Conservation (phyloP, 2,888 invertebrate species). For the Phortica okadai region DNA sequence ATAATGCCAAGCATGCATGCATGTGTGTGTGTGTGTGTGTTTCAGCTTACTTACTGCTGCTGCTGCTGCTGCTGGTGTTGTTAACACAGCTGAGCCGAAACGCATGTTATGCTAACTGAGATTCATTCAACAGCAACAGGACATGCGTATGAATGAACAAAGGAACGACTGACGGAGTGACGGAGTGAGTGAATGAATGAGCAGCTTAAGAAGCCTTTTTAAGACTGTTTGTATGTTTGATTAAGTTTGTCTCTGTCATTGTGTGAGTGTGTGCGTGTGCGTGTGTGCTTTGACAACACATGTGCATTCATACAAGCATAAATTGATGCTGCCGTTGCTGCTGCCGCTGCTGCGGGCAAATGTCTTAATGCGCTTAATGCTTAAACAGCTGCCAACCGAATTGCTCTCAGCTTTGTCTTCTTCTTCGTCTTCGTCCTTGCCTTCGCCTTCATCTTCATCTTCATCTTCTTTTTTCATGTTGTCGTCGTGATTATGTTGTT, state of each 20-base stretch:
- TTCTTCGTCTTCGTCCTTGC: not conserved
- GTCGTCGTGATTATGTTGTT: not conserved
- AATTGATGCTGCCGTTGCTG: not conserved
- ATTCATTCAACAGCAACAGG: conserved; percentile 4
- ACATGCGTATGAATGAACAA: not conserved
- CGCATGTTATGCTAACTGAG: not conserved
- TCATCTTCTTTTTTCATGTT: no score
- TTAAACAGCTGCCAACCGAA: not conserved
- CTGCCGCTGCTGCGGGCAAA: conserved; percentile 9
- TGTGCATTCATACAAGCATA: conserved; percentile 26
- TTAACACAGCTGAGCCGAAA: conserved; percentile 12
- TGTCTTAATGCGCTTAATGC: conserved; percentile 25
- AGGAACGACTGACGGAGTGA: not conserved
- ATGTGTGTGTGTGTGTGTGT: not conserved
- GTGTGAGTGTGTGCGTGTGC: not conserved
- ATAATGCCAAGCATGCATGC: no score
- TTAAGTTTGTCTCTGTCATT: not conserved
- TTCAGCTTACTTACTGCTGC: not conserved
- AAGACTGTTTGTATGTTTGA: not conserved
- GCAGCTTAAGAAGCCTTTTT: not conserved
- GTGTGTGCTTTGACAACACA: not conserved
- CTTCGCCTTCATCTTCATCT: not conserved
- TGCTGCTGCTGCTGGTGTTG: not conserved
- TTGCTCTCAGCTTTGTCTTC: not conserved
- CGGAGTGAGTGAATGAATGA: not conserved